Conservation (phyloP, 2,797 vertebrate genomes). For the Ciconia nigra region DNA sequence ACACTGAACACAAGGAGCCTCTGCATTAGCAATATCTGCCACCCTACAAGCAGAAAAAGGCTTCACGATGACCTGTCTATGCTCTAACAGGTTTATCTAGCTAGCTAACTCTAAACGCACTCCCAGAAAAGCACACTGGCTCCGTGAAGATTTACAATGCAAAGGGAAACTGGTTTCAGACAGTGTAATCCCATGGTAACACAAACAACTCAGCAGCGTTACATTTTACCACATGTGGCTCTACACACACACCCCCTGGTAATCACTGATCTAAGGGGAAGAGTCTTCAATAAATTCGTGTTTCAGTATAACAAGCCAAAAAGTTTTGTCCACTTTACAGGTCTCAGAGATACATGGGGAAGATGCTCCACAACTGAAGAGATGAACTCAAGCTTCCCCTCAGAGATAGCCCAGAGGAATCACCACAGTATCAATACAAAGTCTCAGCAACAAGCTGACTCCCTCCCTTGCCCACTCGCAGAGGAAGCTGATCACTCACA, state of each 20-base stretch:
- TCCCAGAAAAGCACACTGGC: not conserved
- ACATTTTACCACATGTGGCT: fast-evolving
- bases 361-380: fast-evolving
- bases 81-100: not conserved
- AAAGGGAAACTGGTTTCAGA: not conserved
- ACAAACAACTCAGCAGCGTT: too few relatives aligned
- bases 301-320: fast-evolving
- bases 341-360: fast-evolving
- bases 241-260: fast-evolving
- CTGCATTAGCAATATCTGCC: fast-evolving
- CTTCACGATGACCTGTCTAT: not conserved
- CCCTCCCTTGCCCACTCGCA: not conserved
- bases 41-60: fast-evolving
- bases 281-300: fast-evolving
- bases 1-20: fast-evolving
- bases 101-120: not conserved
- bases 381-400: not conserved
- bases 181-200: not conserved
- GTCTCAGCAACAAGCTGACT: not conserved
- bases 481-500: fast-evolving
- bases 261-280: not conserved
- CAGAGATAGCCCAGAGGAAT: fast-evolving
- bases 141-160: fast-evolving
- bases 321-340: not conserved
- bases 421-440: too few relatives aligned